phyloP scores from a whole-genome alignment of 2,888 invertebrate species.

The Lapara coniferarum region DNA sequence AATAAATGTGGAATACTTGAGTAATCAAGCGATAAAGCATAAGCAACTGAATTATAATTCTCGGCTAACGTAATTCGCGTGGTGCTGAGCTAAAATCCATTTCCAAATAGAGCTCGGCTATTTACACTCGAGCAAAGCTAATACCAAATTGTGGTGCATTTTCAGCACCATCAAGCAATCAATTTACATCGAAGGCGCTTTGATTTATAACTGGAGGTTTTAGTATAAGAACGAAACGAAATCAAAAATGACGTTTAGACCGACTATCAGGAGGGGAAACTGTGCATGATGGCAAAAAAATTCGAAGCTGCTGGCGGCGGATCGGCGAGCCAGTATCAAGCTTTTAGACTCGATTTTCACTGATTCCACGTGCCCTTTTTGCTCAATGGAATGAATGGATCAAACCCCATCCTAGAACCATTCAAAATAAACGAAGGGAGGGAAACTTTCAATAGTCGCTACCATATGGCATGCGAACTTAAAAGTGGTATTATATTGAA shows the following conservation, averaged over 20 bases:
- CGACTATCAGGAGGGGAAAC: neutral
- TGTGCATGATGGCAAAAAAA: neutral
- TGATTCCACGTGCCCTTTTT: neutral
- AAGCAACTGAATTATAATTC: slow-evolving; percentile 4
- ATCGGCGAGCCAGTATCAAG: neutral
- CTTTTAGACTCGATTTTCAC: neutral
- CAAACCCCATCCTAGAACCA: no score
- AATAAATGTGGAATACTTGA: slow-evolving; percentile 1
- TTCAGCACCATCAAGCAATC: neutral
- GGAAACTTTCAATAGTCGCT: no score
- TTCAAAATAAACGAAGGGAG: no score
- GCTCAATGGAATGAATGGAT: no score
- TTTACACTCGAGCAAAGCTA: slow-evolving; percentile 9
- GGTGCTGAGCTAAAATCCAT: slow-evolving; percentile 2
- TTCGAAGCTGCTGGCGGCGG: neutral
- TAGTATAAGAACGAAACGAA: neutral
- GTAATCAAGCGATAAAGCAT: slow-evolving; percentile 8
- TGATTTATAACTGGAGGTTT: neutral
- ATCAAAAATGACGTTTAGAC: neutral
- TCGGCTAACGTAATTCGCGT: neutral
- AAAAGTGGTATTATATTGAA: no score
- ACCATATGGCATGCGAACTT: no score
- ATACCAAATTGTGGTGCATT: neutral
- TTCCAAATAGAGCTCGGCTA: slow-evolving; percentile 13
- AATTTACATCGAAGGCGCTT: neutral